A percentile compares a stretch with the other conserved stretches of the same genome.
phyloP scores from a whole-genome alignment of 2,888 invertebrate genomes.

The Orchesella flavescens region DNA sequence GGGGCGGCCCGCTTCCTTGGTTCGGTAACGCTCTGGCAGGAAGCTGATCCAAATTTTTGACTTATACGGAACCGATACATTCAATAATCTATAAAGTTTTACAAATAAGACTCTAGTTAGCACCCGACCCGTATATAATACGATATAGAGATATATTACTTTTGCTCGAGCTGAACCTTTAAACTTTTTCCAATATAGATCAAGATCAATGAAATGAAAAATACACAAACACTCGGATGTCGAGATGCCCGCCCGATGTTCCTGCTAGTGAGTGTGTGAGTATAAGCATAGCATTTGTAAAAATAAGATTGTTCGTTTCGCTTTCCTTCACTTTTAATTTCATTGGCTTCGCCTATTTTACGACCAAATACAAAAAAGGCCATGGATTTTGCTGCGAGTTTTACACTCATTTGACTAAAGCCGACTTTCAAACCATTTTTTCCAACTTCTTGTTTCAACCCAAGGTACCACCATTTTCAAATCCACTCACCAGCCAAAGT shows the following conservation, averaged over 20 bases:
- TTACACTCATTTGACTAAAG: constrained; percentile 17
- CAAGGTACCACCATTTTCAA: constrained; percentile 34
- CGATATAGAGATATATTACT: neutral
- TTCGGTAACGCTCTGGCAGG: constrained; percentile 26
- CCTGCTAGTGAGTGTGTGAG: no score
- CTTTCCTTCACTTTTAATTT: constrained; percentile 59
- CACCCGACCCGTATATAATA: constrained; percentile 13
- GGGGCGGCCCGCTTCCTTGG: constrained; percentile 20
- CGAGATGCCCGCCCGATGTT: no score
- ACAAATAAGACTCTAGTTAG: neutral
- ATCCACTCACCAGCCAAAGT: neutral
- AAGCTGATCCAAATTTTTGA: constrained; percentile 27
- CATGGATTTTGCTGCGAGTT: constrained; percentile 3
- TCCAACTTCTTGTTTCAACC: constrained; percentile 38
- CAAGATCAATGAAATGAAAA: constrained; percentile 47
- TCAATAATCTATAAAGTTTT: constrained; percentile 16
- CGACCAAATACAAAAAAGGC: constrained; percentile 18
- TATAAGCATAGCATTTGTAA: constrained; percentile 31
- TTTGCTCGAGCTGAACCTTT: no score
- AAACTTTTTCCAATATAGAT: constrained; percentile 37
- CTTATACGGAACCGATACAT: constrained; percentile 23
- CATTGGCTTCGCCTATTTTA: constrained; percentile 59
- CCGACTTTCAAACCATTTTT: constrained; percentile 24
- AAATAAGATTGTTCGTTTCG: constrained; percentile 54
- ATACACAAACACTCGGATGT: neutral